Evolutionary conservation across 1,140 invertebrate genomes (phyloP).

Genomic region (Wiebesia pumilae): DNA sequence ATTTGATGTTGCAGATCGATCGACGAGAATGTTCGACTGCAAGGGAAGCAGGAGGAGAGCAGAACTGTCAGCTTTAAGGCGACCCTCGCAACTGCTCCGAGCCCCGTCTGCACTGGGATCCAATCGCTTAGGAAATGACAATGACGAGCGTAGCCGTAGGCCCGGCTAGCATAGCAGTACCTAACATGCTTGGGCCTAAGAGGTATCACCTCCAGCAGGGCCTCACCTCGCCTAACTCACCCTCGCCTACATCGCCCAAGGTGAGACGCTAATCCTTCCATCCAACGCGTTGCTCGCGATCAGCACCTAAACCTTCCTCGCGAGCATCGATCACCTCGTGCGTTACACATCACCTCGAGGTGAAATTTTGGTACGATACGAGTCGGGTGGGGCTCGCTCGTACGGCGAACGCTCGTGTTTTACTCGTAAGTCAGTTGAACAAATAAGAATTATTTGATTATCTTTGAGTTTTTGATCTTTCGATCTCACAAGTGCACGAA

Average conservation of each 20-base stretch:
- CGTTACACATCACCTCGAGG: too few relatives aligned
- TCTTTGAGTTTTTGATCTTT: too few relatives aligned
- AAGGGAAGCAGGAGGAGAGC: constrained; percentile 15
- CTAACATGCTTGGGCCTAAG: constrained; percentile 67
- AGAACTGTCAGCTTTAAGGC: constrained; percentile 11
- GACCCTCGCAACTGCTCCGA: background rate
- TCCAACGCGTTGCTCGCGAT: too few relatives aligned
- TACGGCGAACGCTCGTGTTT: too few relatives aligned
- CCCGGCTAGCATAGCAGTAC: constrained; percentile 66
- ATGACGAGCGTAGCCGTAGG: constrained; percentile 69
- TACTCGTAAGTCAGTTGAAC: too few relatives aligned
- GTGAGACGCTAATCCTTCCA: constrained; percentile 54
- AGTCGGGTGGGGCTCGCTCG: too few relatives aligned
- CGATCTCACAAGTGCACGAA: too few relatives aligned
- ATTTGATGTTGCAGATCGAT: constrained; percentile 8
- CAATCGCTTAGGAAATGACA: constrained; percentile 63
- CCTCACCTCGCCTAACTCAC: constrained; percentile 53
- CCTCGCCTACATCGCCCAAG: constrained; percentile 59
- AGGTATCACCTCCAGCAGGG: constrained; percentile 66
- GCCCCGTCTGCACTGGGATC: background rate
- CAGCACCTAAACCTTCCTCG: too few relatives aligned
- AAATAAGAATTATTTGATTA: too few relatives aligned
- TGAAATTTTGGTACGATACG: too few relatives aligned
- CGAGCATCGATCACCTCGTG: too few relatives aligned
- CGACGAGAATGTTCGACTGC: constrained; percentile 31